These are phyloP conservation scores for Galagoides demidoff DNA, from an alignment of 2,797 vertebrate species.

Conservation along the genomic window DNA sequence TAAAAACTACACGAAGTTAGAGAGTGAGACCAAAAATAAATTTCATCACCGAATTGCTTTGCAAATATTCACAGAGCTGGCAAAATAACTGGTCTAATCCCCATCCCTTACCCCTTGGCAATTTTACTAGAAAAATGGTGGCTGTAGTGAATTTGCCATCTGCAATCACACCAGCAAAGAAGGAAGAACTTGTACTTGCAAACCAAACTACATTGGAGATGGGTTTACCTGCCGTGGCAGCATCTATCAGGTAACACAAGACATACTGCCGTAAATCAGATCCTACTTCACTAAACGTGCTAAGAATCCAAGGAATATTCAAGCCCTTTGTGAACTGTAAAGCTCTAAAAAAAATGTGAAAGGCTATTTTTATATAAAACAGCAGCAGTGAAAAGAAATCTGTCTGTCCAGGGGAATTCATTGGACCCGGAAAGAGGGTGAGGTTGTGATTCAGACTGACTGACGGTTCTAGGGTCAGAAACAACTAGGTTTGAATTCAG, in stretches of 20 bases:
- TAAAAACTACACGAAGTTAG: background rate
- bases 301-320: background rate
- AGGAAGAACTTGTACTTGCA: constrained; percentile 90
- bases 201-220: constrained; percentile 87
- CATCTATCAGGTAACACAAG: constrained; percentile 88
- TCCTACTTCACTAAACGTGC: background rate
- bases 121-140: constrained; percentile 92
- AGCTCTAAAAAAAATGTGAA: background rate
- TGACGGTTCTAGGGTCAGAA: background rate
- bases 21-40: rapidly evolving
- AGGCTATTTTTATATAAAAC: background rate
- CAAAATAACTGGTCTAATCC: background rate
- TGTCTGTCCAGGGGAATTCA: background rate
- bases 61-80: background rate
- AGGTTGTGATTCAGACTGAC: background rate
- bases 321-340: background rate
- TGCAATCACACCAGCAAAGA: constrained; percentile 90
- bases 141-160: constrained; percentile 90
- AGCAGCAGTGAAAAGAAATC: background rate
- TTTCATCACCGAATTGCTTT: background rate
- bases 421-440: background rate
- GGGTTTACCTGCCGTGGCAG: constrained; percentile 91
- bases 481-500: background rate
- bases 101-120: background rate
- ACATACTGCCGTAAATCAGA: rapidly evolving